Evolutionary conservation across 2,797 vertebrate genomes (phyloP).

Genomic region (Amblyraja radiata): DNA sequence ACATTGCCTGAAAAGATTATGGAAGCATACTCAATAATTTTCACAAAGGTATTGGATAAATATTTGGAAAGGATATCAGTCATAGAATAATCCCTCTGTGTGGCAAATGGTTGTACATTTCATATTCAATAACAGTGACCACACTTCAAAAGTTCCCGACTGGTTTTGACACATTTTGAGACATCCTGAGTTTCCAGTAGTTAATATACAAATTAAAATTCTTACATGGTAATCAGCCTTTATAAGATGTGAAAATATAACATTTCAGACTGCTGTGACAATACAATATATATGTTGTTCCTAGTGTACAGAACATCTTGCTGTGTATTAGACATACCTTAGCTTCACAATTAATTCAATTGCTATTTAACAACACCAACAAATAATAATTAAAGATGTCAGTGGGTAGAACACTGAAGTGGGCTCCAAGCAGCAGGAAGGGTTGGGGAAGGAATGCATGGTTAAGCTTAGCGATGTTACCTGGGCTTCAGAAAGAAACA

Average conservation of each 20-base stretch:
- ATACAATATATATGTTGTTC: background rate
- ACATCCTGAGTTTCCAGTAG: background rate
- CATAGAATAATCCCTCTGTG: too few relatives aligned
- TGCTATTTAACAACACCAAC: background rate
- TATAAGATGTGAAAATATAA: background rate
- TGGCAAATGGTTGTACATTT: background rate
- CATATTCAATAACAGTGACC: background rate
- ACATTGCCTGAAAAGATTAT: background rate
- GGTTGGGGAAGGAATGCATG: background rate
- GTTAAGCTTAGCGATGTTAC: background rate
- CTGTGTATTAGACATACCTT: background rate
- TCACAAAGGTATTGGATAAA: background rate
- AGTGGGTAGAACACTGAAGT: background rate
- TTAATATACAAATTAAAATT: background rate
- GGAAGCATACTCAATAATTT: background rate
- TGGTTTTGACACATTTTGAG: background rate
- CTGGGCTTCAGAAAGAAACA: background rate
- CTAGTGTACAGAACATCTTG: background rate
- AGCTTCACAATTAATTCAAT: background rate
- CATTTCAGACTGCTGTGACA: background rate
- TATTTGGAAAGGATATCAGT: background rate
- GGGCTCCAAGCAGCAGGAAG: background rate
- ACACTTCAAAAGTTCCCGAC: background rate
- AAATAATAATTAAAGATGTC: background rate
- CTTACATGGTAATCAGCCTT: background rate